These are phyloP conservation scores for Limnephilus rhombicus DNA, from an alignment of 2,888 invertebrate species.

Conservation along the genomic window DNA sequence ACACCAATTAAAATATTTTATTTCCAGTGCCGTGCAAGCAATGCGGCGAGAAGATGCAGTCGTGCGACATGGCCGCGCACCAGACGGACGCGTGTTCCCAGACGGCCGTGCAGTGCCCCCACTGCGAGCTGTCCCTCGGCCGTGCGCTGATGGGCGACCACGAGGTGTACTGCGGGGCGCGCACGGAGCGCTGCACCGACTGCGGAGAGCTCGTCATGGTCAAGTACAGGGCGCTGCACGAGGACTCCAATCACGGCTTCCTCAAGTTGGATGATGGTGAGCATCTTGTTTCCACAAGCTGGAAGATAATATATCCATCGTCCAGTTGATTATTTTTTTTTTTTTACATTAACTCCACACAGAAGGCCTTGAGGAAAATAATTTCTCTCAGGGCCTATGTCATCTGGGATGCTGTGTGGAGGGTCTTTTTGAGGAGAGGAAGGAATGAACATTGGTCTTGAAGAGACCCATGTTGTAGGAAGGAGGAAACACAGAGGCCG, in stretches of 20 bases:
- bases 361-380: too few relatives aligned
- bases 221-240: conserved; percentile 81
- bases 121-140: conserved; percentile 82
- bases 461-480: too few relatives aligned
- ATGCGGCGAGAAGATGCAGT: conserved; percentile 75
- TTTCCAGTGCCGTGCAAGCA: conserved; percentile 74
- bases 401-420: too few relatives aligned
- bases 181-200: conserved; percentile 83
- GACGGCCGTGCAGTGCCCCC: conserved; percentile 80
- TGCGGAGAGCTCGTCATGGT: conserved; percentile 85
- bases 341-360: too few relatives aligned
- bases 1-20: too few relatives aligned
- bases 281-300: background rate
- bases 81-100: conserved; percentile 77
- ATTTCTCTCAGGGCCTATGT: too few relatives aligned
- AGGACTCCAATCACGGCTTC: conserved; percentile 83
- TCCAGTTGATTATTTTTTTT: too few relatives aligned
- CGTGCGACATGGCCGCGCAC: conserved; percentile 75
- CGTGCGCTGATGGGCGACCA: conserved; percentile 80
- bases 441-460: too few relatives aligned
- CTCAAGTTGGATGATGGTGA: conserved; percentile 80
- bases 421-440: too few relatives aligned
- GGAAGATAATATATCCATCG: too few relatives aligned
- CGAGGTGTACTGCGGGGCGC: conserved; percentile 83
- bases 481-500: too few relatives aligned